A percentile compares a stretch with the other conserved stretches of the same genome.
phyloP scores from a whole-genome alignment of 2,888 invertebrate genomes.

The Callyntrura guangdongensis region DNA sequence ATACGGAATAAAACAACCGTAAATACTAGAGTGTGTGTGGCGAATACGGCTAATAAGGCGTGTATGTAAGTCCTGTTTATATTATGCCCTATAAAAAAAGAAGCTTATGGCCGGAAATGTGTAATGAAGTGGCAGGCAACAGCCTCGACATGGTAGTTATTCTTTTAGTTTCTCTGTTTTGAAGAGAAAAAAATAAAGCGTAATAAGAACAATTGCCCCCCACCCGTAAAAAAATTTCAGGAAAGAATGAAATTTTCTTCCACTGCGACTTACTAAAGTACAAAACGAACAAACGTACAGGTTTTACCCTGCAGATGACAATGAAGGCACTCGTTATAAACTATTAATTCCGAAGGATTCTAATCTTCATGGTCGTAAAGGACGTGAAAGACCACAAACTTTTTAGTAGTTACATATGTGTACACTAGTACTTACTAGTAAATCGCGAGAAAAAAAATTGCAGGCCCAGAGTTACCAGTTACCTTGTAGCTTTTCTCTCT shows the following conservation, averaged over 20 bases:
- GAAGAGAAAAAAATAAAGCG: not conserved
- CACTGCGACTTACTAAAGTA: no score
- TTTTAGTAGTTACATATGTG: no score
- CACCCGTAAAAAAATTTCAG: not conserved
- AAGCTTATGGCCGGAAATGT: not conserved
- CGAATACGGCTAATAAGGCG: not conserved
- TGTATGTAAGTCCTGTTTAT: constrained; percentile 38
- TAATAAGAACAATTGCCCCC: not conserved
- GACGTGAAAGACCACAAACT: no score
- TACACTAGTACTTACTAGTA: no score
- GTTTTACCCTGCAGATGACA: not conserved
- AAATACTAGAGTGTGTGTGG: not conserved
- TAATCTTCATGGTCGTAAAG: no score
- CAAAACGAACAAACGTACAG: not conserved
- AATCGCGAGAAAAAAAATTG: no score
- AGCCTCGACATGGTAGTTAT: not conserved
- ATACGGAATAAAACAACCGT: constrained; percentile 36
- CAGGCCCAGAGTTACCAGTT: no score
- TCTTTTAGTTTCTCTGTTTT: not conserved
- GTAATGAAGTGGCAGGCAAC: constrained; percentile 45
- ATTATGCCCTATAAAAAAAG: constrained; percentile 39
- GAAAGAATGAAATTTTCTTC: not conserved
- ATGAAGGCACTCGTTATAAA: no score
- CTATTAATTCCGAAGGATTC: no score
- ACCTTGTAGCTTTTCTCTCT: no score